Percentiles rank a stretch among this genome's conserved stretches.
These are phyloP conservation scores for Neofelis nebulosa DNA, from an alignment of 2,113 vertebrate species.

Conservation along the genomic window DNA sequence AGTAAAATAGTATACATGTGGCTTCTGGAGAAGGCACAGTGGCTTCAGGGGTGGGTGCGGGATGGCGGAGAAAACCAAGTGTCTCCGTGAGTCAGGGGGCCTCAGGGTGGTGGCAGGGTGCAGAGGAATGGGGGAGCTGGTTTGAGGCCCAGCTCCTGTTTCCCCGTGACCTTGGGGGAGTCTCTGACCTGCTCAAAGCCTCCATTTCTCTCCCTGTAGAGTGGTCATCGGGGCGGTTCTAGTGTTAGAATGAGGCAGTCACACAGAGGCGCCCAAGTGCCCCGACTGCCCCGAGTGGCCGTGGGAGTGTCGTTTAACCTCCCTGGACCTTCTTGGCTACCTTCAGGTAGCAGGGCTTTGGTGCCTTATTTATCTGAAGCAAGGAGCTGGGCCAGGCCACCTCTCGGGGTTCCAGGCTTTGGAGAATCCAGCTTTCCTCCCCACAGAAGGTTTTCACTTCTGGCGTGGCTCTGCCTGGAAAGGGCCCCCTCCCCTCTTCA, in stretches of 20 bases:
- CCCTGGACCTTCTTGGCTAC: background rate
- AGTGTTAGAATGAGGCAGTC: background rate
- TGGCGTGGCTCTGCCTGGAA: background rate
- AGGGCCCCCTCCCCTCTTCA: background rate
- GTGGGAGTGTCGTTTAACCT: too few species aligned
- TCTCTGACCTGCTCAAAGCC: background rate
- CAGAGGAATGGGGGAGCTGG: background rate
- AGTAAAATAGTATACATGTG: rapidly evolving
- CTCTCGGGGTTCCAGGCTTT: background rate
- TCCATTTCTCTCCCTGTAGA: background rate
- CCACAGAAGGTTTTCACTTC: background rate
- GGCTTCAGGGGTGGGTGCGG: background rate
- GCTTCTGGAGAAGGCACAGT: background rate
- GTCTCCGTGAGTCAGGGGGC: rapidly evolving
- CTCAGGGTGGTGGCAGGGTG: rapidly evolving
- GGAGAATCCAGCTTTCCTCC: background rate
- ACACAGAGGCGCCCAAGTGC: background rate
- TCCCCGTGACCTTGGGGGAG: too few species aligned
- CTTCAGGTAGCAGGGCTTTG: background rate
- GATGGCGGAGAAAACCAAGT: background rate
- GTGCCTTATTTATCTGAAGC: background rate
- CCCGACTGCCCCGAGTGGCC: rapidly evolving
- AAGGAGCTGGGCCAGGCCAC: background rate
- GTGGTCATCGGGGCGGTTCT: background rate
- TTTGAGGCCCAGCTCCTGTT: too few species aligned